These are phyloP conservation scores for Oryctolagus cuniculus DNA, from an alignment of 2,113 vertebrate species.

Conservation along the genomic window DNA sequence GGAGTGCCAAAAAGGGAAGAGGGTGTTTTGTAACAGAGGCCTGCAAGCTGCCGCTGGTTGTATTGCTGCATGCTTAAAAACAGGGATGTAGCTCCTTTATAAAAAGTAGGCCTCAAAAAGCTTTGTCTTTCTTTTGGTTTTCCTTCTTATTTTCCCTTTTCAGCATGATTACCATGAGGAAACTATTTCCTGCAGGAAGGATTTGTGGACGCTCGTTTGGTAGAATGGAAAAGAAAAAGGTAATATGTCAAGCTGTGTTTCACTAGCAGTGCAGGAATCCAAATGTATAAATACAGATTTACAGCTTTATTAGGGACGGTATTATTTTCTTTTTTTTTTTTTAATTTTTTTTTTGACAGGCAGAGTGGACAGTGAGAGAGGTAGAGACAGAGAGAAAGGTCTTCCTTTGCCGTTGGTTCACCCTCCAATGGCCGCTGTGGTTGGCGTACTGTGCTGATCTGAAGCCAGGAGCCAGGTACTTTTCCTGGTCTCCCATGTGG, in stretches of 20 bases:
- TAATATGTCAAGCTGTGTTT: not conserved
- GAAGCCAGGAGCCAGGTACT: no score
- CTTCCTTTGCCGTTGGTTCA: no score
- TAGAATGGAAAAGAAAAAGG: not conserved
- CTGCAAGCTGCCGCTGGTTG: not conserved
- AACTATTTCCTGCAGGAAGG: not conserved
- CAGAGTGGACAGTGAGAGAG: no score
- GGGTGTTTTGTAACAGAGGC: not conserved
- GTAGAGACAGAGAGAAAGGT: no score
- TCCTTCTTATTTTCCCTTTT: constrained; percentile 2
- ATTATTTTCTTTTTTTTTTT: constrained; percentile 59
- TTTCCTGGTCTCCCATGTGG: no score
- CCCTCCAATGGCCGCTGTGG: no score
- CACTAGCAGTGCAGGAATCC: not conserved
- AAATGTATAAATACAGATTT: not conserved
- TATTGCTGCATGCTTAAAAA: not conserved
- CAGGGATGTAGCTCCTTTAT: not conserved
- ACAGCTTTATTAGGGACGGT: not conserved
- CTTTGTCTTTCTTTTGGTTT: not conserved
- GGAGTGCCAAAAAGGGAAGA: not conserved
- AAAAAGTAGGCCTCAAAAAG: not conserved
- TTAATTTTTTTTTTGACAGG: no score
- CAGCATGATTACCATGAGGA: not conserved
- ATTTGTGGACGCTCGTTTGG: constrained; percentile 26
- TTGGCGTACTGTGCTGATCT: no score